Conservation (phyloP, 2,888 invertebrate species). For the Protonemura montana region DNA sequence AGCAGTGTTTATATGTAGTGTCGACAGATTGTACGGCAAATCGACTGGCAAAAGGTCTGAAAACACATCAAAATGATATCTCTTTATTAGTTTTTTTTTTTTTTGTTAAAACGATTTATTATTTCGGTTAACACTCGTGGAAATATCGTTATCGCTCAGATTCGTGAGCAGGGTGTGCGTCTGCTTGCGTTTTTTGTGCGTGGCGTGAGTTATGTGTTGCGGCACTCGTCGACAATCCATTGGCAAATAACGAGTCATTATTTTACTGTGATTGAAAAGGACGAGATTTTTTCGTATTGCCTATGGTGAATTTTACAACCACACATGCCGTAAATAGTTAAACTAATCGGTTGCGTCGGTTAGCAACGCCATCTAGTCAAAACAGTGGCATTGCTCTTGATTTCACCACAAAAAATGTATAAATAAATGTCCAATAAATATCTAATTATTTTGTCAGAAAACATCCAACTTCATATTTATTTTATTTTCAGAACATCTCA, state of each 20-base stretch:
- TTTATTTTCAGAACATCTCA: not conserved
- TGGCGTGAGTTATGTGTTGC: not conserved
- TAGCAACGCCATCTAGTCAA: no score
- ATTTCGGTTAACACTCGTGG: not conserved
- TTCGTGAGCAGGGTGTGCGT: not conserved
- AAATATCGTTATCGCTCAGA: not conserved
- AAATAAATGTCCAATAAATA: not conserved
- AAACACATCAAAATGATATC: not conserved
- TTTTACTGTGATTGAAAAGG: not conserved
- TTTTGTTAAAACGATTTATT: slow-evolving; percentile 4
- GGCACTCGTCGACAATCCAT: not conserved
- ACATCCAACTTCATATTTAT: not conserved
- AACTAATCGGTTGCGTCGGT: no score
- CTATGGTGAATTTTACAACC: not conserved
- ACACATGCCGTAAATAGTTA: no score
- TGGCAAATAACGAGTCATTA: not conserved
- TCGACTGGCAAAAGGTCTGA: slow-evolving; percentile 7
- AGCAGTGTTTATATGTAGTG: not conserved
- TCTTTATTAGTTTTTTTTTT: not conserved
- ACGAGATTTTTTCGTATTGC: not conserved
- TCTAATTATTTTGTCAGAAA: not conserved
- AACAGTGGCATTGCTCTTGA: no score
- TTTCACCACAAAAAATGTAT: not conserved
- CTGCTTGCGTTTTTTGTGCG: not conserved
- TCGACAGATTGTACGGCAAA: not conserved